Evolutionary conservation across 2,113 vertebrate species (phyloP), one percentile per base, ranked within the genome.

Genomic region (Caloenas nicobarica): DNA sequence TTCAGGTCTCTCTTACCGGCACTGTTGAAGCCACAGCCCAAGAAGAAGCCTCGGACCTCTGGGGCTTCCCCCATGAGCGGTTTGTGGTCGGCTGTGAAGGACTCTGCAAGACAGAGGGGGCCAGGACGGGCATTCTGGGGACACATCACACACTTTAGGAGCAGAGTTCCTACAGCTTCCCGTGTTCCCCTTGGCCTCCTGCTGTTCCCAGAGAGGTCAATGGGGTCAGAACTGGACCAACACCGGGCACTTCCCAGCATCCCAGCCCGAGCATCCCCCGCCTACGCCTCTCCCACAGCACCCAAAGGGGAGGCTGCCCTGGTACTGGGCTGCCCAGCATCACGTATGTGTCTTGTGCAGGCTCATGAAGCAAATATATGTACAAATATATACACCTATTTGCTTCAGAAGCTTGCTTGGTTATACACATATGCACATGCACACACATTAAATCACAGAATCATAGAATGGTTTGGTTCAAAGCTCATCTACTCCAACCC

Each of bases 1-100:
- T 13, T 5, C 8, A 12, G n/a, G 23, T 46, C 34, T 18, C 15
- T 50, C 98, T 97, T 97, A 99, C 99, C 99, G 1, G 99, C 99
- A 2, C 99, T 99, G 98, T 99, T 99, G 98, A 99, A 99, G 83
- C 99, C 99, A 2, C 99, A 99, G 88, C 99, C 99, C 11, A 99
- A 97, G 96, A 99, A 99, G 97, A 99, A 99, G 1, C 99, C 99
- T 50, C 99, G 96, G 68, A 99, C 98, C 40, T 99, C 99, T 0
- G 99, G 99, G 2, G 99, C 98, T 94, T 99, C 99, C 22, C 99
- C 99, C 98, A 99, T 98, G 81, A 99, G 98, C 0, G 99, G 99
- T 72, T 99, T 99, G 91, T 99, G 99, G 96, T 99, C 99, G 0
- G 99, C 99, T 2, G 99, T 99, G 96, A 99, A 99, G 0, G 99